Evolutionary conservation across 2,888 invertebrate species (phyloP).

Genomic region (Tachina lurida): DNA sequence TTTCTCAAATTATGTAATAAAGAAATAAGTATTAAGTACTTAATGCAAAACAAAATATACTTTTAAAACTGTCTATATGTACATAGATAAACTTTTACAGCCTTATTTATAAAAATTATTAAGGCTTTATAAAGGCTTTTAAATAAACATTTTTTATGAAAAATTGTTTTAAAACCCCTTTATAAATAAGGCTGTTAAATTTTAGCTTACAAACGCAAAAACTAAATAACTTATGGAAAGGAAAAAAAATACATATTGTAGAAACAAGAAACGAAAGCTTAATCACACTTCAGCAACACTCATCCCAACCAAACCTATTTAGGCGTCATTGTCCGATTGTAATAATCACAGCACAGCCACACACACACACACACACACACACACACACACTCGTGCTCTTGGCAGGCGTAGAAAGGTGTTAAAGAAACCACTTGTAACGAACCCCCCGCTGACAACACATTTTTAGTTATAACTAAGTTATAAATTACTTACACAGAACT

Average conservation of each 20-base stretch:
- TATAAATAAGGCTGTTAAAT: too few relatives aligned
- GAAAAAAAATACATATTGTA: neutral
- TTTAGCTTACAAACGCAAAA: too few relatives aligned
- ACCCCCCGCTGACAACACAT: constrained; percentile 24
- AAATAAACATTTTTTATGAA: too few relatives aligned
- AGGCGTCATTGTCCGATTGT: constrained; percentile 73
- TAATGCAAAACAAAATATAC: too few relatives aligned
- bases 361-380: neutral
- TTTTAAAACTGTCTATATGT: too few relatives aligned
- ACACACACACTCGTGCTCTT: neutral
- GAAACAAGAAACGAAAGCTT: constrained; percentile 26
- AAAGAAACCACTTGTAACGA: constrained; percentile 32
- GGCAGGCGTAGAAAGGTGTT: constrained; percentile 58
- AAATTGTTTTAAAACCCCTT: too few relatives aligned
- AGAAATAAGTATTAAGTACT: too few relatives aligned
- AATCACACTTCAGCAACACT: constrained; percentile 42
- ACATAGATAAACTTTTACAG: too few relatives aligned
- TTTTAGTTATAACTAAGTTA: neutral
- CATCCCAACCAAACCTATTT: constrained; percentile 26
- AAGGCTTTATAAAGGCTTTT: too few relatives aligned
- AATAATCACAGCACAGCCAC: constrained; percentile 57
- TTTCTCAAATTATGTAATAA: too few relatives aligned
- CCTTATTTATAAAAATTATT: too few relatives aligned
- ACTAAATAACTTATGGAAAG: neutral
- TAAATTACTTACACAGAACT: constrained; percentile 4